Evolutionary conservation across 2,888 invertebrate species (phyloP).

Genomic region (Drosophila atripex): DNA sequence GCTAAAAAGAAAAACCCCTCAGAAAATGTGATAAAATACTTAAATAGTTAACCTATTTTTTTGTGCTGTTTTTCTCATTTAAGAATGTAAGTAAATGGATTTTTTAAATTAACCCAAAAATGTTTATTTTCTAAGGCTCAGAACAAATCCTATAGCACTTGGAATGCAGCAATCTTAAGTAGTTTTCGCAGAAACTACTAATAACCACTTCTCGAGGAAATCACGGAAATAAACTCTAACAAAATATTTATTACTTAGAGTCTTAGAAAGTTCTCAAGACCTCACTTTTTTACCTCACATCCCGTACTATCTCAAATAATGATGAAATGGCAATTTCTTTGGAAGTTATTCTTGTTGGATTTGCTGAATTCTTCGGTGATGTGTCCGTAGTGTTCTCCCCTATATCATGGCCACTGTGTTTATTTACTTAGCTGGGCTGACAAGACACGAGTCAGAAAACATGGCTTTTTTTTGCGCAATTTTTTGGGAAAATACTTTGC

Average conservation of each 20-base stretch:
- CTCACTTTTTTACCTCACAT: constrained; percentile 14
- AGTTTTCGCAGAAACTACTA: neutral
- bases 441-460: constrained; percentile 53
- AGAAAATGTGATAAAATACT: neutral
- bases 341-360: constrained; percentile 40
- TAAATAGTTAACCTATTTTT: neutral
- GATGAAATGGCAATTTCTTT: constrained; percentile 71
- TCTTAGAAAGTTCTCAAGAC: no score
- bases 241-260: constrained; percentile 18
- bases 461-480: constrained; percentile 59
- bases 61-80: neutral
- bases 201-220: neutral
- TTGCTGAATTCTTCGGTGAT: constrained; percentile 22
- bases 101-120: neutral
- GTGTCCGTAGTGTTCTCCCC: constrained; percentile 10
- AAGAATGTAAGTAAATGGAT: neutral
- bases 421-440: constrained; percentile 62
- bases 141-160: neutral
- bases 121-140: neutral
- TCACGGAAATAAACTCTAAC: constrained; percentile 7
- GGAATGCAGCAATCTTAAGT: neutral
- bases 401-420: constrained; percentile 39
- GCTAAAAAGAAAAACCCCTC: neutral
- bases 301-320: constrained; percentile 37
- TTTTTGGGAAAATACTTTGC: constrained; percentile 39